These are phyloP conservation scores for Erpobdella octoculata DNA, from an alignment of 2,888 invertebrate genomes.

Conservation along the genomic window DNA sequence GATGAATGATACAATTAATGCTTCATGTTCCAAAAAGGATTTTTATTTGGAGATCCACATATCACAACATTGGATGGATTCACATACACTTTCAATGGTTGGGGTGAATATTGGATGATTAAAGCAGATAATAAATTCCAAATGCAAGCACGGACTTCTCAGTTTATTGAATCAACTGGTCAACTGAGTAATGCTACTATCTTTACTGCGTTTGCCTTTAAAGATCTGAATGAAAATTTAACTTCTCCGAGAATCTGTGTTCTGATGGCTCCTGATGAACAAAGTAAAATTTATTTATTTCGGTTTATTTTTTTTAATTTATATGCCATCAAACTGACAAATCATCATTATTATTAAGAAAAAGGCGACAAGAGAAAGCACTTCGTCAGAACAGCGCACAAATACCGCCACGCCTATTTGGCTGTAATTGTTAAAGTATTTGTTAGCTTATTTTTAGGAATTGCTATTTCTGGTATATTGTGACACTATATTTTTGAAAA, in stretches of 20 bases:
- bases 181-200: conserved; percentile 14
- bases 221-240: neutral
- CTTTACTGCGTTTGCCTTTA: conserved; percentile 18
- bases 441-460: too few species aligned
- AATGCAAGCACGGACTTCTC: conserved; percentile 19
- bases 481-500: too few species aligned
- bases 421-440: too few species aligned
- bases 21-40: neutral
- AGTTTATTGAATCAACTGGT: neutral
- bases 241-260: conserved; percentile 11
- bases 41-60: conserved; percentile 31
- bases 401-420: too few species aligned
- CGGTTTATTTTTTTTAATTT: neutral
- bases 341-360: too few species aligned
- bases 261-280: neutral
- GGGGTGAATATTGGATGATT: conserved; percentile 30
- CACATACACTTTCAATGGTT: conserved; percentile 28
- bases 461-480: too few species aligned
- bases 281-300: neutral
- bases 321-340: too few species aligned
- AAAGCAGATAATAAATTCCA: neutral
- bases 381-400: too few species aligned
- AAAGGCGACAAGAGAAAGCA: too few species aligned
- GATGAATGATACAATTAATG: neutral
- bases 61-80: conserved; percentile 28